phyloP scores from a whole-genome alignment of 1,140 invertebrate species.

The Andrena cerasifolii region DNA sequence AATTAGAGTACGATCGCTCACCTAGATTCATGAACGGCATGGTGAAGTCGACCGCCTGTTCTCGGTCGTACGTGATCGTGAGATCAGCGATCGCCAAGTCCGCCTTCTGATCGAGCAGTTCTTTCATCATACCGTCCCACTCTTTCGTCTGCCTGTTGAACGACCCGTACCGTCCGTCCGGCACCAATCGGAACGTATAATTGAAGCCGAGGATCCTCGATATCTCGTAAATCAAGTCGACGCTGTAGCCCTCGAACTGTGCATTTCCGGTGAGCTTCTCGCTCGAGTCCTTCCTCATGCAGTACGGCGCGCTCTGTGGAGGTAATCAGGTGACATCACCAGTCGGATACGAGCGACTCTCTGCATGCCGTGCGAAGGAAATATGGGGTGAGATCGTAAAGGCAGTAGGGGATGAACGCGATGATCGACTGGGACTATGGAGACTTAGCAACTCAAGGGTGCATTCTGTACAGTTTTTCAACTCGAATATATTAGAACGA shows the following conservation, averaged over 20 bases:
- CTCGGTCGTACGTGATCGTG: slow-evolving; percentile 95
- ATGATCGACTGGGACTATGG: no score
- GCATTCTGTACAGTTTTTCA: no score
- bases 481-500: no score
- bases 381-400: no score
- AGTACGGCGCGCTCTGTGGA: slow-evolving; percentile 93
- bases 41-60: slow-evolving; percentile 96
- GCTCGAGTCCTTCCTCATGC: slow-evolving; percentile 93
- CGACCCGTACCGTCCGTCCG: slow-evolving; percentile 92
- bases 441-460: no score
- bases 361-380: no score
- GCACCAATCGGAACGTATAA: slow-evolving; percentile 92
- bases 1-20: slow-evolving; percentile 67
- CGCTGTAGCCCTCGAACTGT: slow-evolving; percentile 93
- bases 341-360: slow-evolving; percentile 15
- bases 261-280: slow-evolving; percentile 91
- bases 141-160: slow-evolving; percentile 89
- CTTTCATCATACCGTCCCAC: slow-evolving; percentile 98
- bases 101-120: slow-evolving; percentile 94
- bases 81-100: slow-evolving; percentile 96
- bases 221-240: slow-evolving; percentile 94
- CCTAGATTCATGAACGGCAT: slow-evolving; percentile 98
- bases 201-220: slow-evolving; percentile 95
- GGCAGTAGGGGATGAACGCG: no score
- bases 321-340: slow-evolving; percentile 47